A percentile compares a stretch with the other conserved stretches of the same genome.
phyloP scores from a whole-genome alignment of 2,113 vertebrate species.

The Bettongia penicillata region DNA sequence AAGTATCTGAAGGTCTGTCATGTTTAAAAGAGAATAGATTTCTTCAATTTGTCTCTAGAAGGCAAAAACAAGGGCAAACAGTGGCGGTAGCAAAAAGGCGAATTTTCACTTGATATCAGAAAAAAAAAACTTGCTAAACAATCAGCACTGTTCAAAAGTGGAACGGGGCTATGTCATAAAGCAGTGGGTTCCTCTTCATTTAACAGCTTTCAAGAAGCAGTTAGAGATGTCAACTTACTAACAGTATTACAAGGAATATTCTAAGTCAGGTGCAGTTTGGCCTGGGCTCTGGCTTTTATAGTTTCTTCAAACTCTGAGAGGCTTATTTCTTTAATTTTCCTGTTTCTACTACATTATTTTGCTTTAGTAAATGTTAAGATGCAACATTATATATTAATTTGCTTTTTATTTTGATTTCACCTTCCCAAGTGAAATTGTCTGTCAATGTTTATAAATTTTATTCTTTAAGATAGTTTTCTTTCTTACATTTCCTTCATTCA shows the following conservation, averaged over 20 bases:
- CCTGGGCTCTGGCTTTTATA: neutral
- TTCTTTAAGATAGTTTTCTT: neutral
- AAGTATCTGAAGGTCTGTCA: neutral
- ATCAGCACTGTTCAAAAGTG: neutral
- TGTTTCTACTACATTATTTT: neutral
- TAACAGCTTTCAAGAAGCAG: neutral
- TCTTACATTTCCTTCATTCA: neutral
- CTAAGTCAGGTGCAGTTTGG: too few relatives aligned
- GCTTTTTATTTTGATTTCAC: neutral
- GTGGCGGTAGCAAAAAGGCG: neutral
- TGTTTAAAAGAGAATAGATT: neutral
- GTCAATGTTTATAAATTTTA: neutral
- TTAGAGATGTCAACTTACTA: neutral
- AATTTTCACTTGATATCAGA: neutral
- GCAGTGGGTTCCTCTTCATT: neutral
- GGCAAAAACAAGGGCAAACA: neutral
- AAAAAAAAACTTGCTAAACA: neutral
- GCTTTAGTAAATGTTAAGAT: conserved; percentile 29
- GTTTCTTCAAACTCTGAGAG: neutral
- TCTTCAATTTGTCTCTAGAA: neutral
- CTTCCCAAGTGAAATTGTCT: neutral
- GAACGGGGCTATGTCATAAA: neutral
- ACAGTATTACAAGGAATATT: neutral
- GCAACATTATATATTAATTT: neutral
- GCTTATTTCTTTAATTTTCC: neutral